Base-by-base conservation (phyloP, 2,888 invertebrate genomes). In the Nipponacmea schrenckii region DNA sequence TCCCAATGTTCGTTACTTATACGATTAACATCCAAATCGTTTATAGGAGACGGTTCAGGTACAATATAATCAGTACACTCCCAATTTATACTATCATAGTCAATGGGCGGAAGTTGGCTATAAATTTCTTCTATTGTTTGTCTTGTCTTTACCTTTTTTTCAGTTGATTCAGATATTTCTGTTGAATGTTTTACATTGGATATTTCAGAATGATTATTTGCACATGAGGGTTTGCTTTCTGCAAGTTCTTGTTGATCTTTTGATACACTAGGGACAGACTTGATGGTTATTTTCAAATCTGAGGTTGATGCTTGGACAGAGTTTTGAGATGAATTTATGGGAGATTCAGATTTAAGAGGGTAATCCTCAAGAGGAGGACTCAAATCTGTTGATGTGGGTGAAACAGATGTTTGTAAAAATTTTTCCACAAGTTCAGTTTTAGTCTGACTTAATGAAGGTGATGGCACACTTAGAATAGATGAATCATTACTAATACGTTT, bases 61-160 rank as follows among this genome's bases (percentile, higher is more conserved):
- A 92, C 77, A 92, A 71, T 93, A 86, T 93, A 91, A 76, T 91
- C 91, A 77, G 90, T 90, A 66, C 84, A 83, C 69, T 86, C 85
- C 82, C 87, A 87, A 70, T 90, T 86, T 83, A 93, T 91, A 84
- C 90, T 88, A 83, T 91, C 90, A 75, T 89, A 87, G 87, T 93
- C 92, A 69, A 94, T 86, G 0, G 93, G 93, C 65, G 94, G 94
- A 82, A 94, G 90, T 83, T 91, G 90, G 31, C 92, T 90, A 80
- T 93, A 89, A 72, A 93, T 93, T 73, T 85, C 84, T 56, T 84
- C 82, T 39, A 86, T 79, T 67, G 82, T 78, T 15, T 81, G 70
- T 20, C 74, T 73, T 70, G 76, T 79, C 24, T 74, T 27, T 39
- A 67, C 45, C 62, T 56, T 27, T 20, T 63, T 70, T 39, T 39